phyloP scores from a whole-genome alignment of 37 sponge, comb jelly and placozoan genomes.

The Tethya wilhelma region DNA sequence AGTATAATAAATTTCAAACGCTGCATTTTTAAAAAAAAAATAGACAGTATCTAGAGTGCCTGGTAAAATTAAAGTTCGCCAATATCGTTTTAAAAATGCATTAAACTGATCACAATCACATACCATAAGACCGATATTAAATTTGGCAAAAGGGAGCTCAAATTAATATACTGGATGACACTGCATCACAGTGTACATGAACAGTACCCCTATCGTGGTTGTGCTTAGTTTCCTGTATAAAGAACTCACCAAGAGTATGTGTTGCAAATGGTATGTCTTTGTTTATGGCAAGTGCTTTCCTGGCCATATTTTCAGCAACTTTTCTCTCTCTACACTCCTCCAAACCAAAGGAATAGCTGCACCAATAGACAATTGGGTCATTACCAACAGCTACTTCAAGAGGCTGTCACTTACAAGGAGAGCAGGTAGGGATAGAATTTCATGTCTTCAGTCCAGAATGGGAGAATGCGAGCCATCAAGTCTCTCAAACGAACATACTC shows the following conservation, averaged over 20 bases:
- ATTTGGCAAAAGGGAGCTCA: too few species aligned
- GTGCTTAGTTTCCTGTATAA: too few species aligned
- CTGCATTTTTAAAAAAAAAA: too few species aligned
- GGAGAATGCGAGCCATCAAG: constrained; percentile 26
- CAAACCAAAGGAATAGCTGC: constrained; percentile 54
- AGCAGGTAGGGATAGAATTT: constrained; percentile 53
- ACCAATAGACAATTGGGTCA: constrained; percentile 2
- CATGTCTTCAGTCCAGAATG: constrained; percentile 56
- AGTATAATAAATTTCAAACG: too few species aligned
- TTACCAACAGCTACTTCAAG: neutral
- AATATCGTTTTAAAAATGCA: too few species aligned
- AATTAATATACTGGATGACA: too few species aligned
- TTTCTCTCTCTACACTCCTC: constrained; percentile 52
- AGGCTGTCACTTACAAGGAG: constrained; percentile 54
- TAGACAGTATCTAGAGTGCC: too few species aligned
- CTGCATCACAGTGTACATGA: too few species aligned
- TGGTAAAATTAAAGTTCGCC: too few species aligned
- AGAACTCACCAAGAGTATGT: constrained; percentile 44
- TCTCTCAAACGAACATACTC: constrained; percentile 45
- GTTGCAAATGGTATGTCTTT: constrained; percentile 36
- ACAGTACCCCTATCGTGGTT: too few species aligned
- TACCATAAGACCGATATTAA: too few species aligned
- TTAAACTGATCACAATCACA: too few species aligned
- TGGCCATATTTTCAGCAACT: constrained; percentile 35
- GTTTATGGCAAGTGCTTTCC: constrained; percentile 27